A percentile compares a stretch with the other conserved stretches of the same genome.
Conservation (phyloP, 2,797 vertebrate species). For the Hydrophis major region DNA sequence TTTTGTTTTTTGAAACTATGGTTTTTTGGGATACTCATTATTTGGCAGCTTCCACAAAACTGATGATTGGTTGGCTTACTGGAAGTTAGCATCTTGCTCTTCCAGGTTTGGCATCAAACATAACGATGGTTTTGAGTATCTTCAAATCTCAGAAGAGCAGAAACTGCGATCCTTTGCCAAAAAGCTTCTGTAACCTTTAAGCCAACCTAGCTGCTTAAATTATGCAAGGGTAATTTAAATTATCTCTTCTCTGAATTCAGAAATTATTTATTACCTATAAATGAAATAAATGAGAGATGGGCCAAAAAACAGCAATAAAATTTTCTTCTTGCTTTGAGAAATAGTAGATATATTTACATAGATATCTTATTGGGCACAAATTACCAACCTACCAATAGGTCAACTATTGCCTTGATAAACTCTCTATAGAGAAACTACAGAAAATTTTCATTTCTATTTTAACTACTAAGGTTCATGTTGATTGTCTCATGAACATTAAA, state of each 20-base stretch:
- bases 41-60: not conserved
- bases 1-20: not conserved
- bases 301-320: constrained; percentile 49
- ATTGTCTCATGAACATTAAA: constrained; percentile 8
- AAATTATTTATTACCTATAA: constrained; percentile 12
- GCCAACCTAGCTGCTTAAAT: not conserved
- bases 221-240: constrained; percentile 25
- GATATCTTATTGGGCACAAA: constrained; percentile 60
- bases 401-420: constrained; percentile 54
- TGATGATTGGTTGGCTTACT: not conserved
- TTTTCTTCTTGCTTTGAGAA: constrained; percentile 48
- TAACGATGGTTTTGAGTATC: not conserved
- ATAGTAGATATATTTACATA: constrained; percentile 59
- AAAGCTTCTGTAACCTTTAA: constrained; percentile 28
- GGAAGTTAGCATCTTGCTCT: not conserved
- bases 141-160: not conserved
- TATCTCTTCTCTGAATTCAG: constrained; percentile 18
- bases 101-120: not conserved
- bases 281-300: constrained; percentile 22
- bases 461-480: constrained; percentile 52
- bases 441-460: constrained; percentile 71
- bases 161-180: not conserved
- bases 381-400: constrained; percentile 47
- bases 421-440: constrained; percentile 49
- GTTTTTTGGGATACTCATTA: not conserved